Evolutionary conservation across 2,888 invertebrate species (phyloP).

Genomic region (Xestobium rufovillosum): DNA sequence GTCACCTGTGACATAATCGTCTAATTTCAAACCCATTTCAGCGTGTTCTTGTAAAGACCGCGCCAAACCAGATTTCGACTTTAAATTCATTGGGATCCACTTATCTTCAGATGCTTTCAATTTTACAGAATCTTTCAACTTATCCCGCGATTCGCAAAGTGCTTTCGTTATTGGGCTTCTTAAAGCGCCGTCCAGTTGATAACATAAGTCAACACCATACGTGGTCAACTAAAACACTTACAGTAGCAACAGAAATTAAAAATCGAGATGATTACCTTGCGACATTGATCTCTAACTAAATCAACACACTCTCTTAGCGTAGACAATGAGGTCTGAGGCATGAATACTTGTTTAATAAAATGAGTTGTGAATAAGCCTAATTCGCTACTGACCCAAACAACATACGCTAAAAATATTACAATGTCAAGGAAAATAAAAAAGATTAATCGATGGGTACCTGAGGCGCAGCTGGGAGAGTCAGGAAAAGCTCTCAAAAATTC

Average conservation of each 20-base stretch:
- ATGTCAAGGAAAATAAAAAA: constrained; percentile 3
- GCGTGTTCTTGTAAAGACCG: constrained; percentile 65
- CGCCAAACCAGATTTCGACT: constrained; percentile 60
- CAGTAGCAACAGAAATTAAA: constrained; percentile 6
- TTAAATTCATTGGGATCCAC: constrained; percentile 78
- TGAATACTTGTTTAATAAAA: constrained; percentile 81
- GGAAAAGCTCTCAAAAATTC: constrained; percentile 79
- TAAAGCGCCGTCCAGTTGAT: constrained; percentile 81
- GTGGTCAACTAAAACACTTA: constrained; percentile 45
- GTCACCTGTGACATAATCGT: constrained; percentile 57
- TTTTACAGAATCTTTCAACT: constrained; percentile 75
- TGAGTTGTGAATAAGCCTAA: constrained; percentile 71
- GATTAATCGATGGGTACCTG: constrained; percentile 47
- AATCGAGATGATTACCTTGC: constrained; percentile 43
- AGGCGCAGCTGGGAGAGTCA: constrained; percentile 63
- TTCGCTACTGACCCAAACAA: constrained; percentile 87
- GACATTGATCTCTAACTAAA: constrained; percentile 68
- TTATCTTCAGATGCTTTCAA: constrained; percentile 70
- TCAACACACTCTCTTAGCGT: constrained; percentile 81
- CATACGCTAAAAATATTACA: constrained; percentile 70
- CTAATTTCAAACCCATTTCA: constrained; percentile 60
- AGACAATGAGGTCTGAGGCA: constrained; percentile 78
- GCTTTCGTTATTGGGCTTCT: constrained; percentile 68
- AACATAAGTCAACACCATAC: constrained; percentile 82
- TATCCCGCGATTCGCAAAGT: constrained; percentile 70